phyloP scores from a whole-genome alignment of 2,888 invertebrate genomes.

The Pseudanteris insignis region DNA sequence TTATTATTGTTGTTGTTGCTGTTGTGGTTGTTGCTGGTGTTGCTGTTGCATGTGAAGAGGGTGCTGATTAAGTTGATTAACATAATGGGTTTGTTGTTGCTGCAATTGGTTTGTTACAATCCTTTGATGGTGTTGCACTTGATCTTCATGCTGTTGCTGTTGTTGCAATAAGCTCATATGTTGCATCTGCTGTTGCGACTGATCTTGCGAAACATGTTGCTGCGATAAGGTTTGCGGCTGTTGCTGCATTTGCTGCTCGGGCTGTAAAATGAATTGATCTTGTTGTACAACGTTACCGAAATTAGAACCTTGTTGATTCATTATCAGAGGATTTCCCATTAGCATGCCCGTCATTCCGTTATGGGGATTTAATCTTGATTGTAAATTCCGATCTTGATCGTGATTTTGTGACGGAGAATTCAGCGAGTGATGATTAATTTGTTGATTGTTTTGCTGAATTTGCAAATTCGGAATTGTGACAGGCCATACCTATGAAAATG shows the following conservation, averaged over 20 bases:
- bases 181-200: conserved; percentile 54
- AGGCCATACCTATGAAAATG: conserved; percentile 59
- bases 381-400: conserved; percentile 55
- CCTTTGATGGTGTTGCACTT: conserved; percentile 56
- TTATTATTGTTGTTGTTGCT: conserved; percentile 52
- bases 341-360: conserved; percentile 58
- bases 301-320: conserved; percentile 59
- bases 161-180: conserved; percentile 54
- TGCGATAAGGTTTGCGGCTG: conserved; percentile 54
- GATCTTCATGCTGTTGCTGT: conserved; percentile 53
- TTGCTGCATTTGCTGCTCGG: conserved; percentile 58
- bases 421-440: conserved; percentile 57
- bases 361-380: conserved; percentile 58
- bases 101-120: conserved; percentile 54
- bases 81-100: conserved; percentile 52
- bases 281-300: conserved; percentile 52
- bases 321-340: conserved; percentile 61
- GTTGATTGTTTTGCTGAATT: conserved; percentile 58
- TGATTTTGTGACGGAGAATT: conserved; percentile 56
- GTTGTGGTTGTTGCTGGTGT: conserved; percentile 53
- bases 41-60: conserved; percentile 57
- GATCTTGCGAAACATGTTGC: conserved; percentile 53
- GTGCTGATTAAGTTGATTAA: conserved; percentile 57
- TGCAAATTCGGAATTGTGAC: conserved; percentile 57
- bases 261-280: conserved; percentile 52